Conservation (phyloP, 2,113 vertebrate genomes). For the Martes martes region DNA sequence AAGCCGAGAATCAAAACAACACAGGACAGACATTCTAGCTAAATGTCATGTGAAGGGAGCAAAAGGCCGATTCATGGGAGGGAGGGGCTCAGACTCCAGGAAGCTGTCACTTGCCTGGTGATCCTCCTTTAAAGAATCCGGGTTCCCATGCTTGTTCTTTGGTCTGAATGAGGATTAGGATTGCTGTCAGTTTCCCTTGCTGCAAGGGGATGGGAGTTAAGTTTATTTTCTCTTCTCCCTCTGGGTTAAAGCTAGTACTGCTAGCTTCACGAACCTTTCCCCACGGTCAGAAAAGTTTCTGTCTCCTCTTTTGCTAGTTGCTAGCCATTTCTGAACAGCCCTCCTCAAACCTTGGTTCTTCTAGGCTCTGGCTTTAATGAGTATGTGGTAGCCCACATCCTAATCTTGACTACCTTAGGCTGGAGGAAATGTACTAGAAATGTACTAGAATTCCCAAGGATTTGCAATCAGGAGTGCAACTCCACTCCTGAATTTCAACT, state of each 20-base stretch:
- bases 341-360: neutral
- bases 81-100: neutral
- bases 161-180: neutral
- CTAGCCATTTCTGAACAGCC: neutral
- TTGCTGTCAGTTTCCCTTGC: neutral
- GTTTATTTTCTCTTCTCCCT: neutral
- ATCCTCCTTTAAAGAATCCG: neutral
- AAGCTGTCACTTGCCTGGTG: neutral
- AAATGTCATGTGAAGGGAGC: neutral
- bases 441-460: neutral
- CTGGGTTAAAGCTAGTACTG: neutral
- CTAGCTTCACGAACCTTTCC: neutral
- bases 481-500: neutral
- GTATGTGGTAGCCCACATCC: neutral
- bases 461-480: neutral
- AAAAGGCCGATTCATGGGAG: neutral
- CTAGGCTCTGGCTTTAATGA: neutral
- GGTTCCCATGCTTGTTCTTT: neutral
- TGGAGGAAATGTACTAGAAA: slow-evolving; percentile 1
- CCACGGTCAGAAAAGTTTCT: neutral
- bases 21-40: neutral
- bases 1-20: neutral
- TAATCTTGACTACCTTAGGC: neutral
- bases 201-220: neutral
- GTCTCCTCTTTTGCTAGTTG: neutral